phyloP scores from a whole-genome alignment of 2,888 invertebrate species.

The Tenthredo scrophulariae region DNA sequence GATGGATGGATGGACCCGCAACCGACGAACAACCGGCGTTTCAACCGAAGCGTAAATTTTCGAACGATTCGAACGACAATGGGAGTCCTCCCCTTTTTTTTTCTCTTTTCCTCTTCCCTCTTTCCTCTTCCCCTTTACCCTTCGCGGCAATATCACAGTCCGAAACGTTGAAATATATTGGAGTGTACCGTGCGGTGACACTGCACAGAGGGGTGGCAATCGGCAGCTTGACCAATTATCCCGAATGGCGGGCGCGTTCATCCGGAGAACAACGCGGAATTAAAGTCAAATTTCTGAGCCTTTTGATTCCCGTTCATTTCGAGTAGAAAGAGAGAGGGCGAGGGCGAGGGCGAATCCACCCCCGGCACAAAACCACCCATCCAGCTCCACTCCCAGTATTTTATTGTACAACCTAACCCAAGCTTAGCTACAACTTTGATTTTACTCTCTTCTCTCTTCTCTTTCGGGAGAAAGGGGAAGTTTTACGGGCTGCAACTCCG shows the following conservation, averaged over 20 bases:
- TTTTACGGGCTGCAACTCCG: conserved; percentile 25
- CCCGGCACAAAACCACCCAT: neutral
- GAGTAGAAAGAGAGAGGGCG: neutral
- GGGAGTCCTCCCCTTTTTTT: conserved; percentile 7
- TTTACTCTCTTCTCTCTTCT: conserved; percentile 23
- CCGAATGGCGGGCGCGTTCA: conserved; percentile 43
- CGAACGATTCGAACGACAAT: conserved; percentile 57
- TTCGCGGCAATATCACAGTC: conserved; percentile 41
- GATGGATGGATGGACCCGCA: neutral
- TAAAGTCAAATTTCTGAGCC: conserved; percentile 45
- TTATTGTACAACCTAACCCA: conserved; percentile 36
- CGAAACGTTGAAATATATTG: conserved; percentile 54
- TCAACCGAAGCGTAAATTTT: conserved; percentile 68
- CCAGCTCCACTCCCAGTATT: neutral
- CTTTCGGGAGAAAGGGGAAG: neutral
- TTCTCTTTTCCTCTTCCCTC: conserved; percentile 5
- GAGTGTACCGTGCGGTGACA: conserved; percentile 28
- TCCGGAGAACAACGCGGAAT: conserved; percentile 43
- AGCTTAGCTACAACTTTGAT: conserved; percentile 22
- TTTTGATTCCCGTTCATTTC: conserved; percentile 27
- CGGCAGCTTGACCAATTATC: conserved; percentile 51
- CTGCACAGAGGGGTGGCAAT: conserved; percentile 28
- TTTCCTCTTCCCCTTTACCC: conserved; percentile 41
- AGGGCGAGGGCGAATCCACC: neutral
- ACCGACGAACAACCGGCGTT: conserved; percentile 55